These are phyloP conservation scores for Hydrotaea cyrtoneurina DNA, from an alignment of 2,888 invertebrate species.

Conservation along the genomic window DNA sequence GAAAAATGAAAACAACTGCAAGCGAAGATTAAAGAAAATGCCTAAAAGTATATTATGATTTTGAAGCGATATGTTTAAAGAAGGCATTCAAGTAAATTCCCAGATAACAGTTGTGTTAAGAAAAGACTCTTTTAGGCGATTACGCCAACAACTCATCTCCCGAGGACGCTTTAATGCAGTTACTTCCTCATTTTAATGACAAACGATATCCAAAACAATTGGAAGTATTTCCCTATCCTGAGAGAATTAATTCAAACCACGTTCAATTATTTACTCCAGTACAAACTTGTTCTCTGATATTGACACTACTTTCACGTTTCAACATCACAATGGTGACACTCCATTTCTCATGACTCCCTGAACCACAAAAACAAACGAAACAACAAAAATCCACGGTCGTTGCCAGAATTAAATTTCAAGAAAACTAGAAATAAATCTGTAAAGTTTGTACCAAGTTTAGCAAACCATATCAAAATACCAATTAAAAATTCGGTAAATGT, in stretches of 20 bases:
- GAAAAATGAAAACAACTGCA: neutral
- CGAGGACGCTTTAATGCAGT: too few relatives aligned
- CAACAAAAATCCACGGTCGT: too few relatives aligned
- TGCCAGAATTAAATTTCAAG: conserved; percentile 12
- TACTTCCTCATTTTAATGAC: too few relatives aligned
- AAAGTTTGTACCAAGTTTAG: conserved; percentile 37
- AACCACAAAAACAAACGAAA: too few relatives aligned
- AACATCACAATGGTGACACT: conserved; percentile 1
- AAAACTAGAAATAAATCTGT: conserved; percentile 10
- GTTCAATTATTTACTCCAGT: too few relatives aligned
- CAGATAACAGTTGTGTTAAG: too few relatives aligned
- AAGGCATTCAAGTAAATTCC: too few relatives aligned
- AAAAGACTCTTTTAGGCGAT: too few relatives aligned
- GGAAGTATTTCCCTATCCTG: too few relatives aligned
- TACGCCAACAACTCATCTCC: too few relatives aligned
- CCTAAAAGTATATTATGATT: conserved; percentile 14
- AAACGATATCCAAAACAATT: too few relatives aligned
- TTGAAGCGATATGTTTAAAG: neutral
- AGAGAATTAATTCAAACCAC: neutral
- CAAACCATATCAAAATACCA: conserved; percentile 60
- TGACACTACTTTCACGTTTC: neutral
- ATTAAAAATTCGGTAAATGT: conserved; percentile 51
- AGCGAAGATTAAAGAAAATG: neutral
- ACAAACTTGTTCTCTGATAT: conserved; percentile 7
- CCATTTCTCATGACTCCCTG: neutral